A percentile compares a stretch with the other conserved stretches of the same genome.
Evolutionary conservation across 1,140 invertebrate species (phyloP).

Genomic region (Apis cerana): DNA sequence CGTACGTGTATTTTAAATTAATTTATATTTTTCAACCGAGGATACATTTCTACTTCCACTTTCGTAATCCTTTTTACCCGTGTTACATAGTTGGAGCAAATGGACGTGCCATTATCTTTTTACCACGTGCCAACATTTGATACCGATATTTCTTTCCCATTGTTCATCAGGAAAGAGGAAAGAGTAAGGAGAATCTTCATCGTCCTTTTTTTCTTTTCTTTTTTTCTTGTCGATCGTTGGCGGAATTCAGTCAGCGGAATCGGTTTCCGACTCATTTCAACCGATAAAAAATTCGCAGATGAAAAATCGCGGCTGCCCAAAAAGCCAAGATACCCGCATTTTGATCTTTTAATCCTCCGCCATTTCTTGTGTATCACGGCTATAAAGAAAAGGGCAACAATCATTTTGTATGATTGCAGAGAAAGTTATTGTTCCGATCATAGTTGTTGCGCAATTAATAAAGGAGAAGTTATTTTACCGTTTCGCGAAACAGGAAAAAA

Average conservation of each 20-base stretch:
- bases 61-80: neutral
- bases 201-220: slow-evolving; percentile 6
- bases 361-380: too few relatives aligned
- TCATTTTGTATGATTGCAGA: too few relatives aligned
- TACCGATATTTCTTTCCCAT: slow-evolving; percentile 1
- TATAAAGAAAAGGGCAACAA: too few relatives aligned
- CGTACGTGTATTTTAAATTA: too few relatives aligned
- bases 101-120: neutral
- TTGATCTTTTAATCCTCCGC: neutral
- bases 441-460: too few relatives aligned
- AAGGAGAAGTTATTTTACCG: too few relatives aligned
- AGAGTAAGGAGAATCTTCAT: slow-evolving; percentile 11
- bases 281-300: slow-evolving; percentile 35
- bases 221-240: slow-evolving; percentile 6
- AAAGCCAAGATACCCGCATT: neutral
- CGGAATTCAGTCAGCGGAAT: slow-evolving; percentile 52
- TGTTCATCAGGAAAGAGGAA: slow-evolving; percentile 40
- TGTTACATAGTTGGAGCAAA: neutral
- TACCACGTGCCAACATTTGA: neutral
- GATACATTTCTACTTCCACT: too few relatives aligned
- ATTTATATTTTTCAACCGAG: too few relatives aligned
- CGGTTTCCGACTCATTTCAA: slow-evolving; percentile 49
- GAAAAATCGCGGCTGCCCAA: slow-evolving; percentile 1
- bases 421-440: too few relatives aligned
- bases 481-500: too few relatives aligned